phyloP scores from a whole-genome alignment of 1,140 invertebrate species.

The Bicyclus anynana region DNA sequence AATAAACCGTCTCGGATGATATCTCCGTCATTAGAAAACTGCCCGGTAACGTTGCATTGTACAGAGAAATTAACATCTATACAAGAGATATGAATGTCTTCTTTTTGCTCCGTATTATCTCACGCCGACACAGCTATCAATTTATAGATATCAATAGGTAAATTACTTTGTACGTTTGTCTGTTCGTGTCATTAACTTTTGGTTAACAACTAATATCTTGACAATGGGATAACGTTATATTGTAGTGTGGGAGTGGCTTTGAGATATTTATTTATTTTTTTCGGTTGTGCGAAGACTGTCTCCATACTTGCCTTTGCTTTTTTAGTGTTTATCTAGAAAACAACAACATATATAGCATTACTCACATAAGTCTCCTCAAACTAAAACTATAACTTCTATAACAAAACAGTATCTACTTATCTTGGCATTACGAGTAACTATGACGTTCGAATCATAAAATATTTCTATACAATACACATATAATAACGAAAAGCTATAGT shows the following conservation, averaged over 20 bases:
- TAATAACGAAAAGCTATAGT: too few relatives aligned
- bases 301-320: too few relatives aligned
- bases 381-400: too few relatives aligned
- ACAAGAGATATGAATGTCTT: slow-evolving; percentile 25
- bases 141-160: slow-evolving; percentile 37
- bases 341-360: too few relatives aligned
- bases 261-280: background rate
- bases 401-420: too few relatives aligned
- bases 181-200: slow-evolving; percentile 23
- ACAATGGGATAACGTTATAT: slow-evolving; percentile 14
- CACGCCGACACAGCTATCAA: slow-evolving; percentile 32
- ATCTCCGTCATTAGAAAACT: slow-evolving; percentile 27
- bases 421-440: too few relatives aligned
- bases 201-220: slow-evolving; percentile 13
- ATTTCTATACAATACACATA: too few relatives aligned
- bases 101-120: slow-evolving; percentile 29
- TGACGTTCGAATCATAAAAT: too few relatives aligned
- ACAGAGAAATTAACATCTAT: slow-evolving; percentile 33
- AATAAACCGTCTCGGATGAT: background rate
- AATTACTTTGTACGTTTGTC: slow-evolving; percentile 37
- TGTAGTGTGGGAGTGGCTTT: background rate
- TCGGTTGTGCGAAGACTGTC: background rate
- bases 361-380: too few relatives aligned
- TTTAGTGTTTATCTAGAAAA: too few relatives aligned
- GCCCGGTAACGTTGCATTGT: slow-evolving; percentile 31